These are phyloP conservation scores for Drosophila eohydei DNA, from an alignment of 2,888 invertebrate species.

Conservation along the genomic window DNA sequence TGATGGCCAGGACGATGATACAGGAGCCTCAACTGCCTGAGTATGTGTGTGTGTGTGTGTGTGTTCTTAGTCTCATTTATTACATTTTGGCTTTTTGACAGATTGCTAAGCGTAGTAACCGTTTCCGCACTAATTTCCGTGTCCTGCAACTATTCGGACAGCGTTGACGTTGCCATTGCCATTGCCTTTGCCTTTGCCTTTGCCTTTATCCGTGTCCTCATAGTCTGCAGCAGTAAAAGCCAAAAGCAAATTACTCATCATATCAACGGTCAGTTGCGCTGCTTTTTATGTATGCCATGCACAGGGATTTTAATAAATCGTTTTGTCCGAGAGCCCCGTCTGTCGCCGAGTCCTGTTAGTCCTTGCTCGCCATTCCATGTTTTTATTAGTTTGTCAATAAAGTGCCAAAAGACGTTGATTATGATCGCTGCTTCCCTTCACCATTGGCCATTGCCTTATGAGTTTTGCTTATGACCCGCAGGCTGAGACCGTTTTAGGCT, in stretches of 20 bases:
- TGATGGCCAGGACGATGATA: slow-evolving; percentile 55
- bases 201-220: slow-evolving; percentile 31
- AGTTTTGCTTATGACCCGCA: slow-evolving; percentile 57
- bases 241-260: slow-evolving; percentile 83
- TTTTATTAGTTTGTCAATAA: slow-evolving; percentile 83
- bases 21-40: slow-evolving; percentile 14
- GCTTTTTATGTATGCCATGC: slow-evolving; percentile 65
- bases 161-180: slow-evolving; percentile 46
- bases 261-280: slow-evolving; percentile 70
- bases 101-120: slow-evolving; percentile 76
- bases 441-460: slow-evolving; percentile 42
- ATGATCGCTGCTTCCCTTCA: slow-evolving; percentile 49
- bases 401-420: slow-evolving; percentile 76
- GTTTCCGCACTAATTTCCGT: slow-evolving; percentile 79
- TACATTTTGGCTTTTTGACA: slow-evolving; percentile 80
- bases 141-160: slow-evolving; percentile 66
- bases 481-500: slow-evolving; percentile 51
- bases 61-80: slow-evolving; percentile 64
- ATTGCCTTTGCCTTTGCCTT: slow-evolving; percentile 29
- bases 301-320: slow-evolving; percentile 82
- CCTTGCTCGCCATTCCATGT: slow-evolving; percentile 17
- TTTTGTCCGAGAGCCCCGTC: slow-evolving; percentile 51
- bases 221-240: slow-evolving; percentile 77
- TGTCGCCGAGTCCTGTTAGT: background rate
- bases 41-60: slow-evolving; percentile 11